These are phyloP conservation scores for Pygoscelis antarcticus DNA, from an alignment of 2,113 vertebrate species.

Conservation along the genomic window DNA sequence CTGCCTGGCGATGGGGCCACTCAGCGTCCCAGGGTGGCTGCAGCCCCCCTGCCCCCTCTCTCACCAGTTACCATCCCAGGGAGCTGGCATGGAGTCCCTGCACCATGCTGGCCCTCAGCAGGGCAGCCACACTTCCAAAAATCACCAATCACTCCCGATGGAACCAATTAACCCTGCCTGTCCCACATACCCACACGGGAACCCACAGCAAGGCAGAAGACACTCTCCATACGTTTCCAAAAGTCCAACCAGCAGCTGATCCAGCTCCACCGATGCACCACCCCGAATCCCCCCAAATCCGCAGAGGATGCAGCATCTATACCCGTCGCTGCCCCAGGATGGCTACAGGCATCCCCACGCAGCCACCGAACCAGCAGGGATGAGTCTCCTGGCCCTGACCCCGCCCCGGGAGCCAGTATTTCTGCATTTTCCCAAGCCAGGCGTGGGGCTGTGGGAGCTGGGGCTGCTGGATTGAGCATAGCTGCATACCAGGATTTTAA, in stretches of 20 bases:
- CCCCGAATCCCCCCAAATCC: not conserved
- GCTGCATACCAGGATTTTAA: not conserved
- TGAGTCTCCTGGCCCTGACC: too few relatives aligned
- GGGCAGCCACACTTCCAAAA: not conserved
- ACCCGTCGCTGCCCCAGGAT: rapidly evolving
- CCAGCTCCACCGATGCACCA: not conserved
- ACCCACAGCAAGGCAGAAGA: not conserved
- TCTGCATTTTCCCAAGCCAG: not conserved
- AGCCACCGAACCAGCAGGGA: rapidly evolving
- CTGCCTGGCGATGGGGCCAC: rapidly evolving
- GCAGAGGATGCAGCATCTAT: not conserved
- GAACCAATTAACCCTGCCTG: not conserved
- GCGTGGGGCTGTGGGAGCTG: not conserved
- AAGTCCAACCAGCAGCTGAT: not conserved
- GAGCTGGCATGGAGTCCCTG: not conserved
- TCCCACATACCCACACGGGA: not conserved
- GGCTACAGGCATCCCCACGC: not conserved
- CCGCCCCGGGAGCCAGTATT: rapidly evolving
- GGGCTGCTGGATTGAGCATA: not conserved
- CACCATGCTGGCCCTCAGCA: not conserved
- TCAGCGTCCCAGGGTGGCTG: not conserved
- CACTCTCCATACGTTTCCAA: rapidly evolving
- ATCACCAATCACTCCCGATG: not conserved
- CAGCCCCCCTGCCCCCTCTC: not conserved
- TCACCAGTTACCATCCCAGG: not conserved